These are phyloP conservation scores for Chelon auratus DNA, from an alignment of 2,797 vertebrate genomes.

Conservation along the genomic window DNA sequence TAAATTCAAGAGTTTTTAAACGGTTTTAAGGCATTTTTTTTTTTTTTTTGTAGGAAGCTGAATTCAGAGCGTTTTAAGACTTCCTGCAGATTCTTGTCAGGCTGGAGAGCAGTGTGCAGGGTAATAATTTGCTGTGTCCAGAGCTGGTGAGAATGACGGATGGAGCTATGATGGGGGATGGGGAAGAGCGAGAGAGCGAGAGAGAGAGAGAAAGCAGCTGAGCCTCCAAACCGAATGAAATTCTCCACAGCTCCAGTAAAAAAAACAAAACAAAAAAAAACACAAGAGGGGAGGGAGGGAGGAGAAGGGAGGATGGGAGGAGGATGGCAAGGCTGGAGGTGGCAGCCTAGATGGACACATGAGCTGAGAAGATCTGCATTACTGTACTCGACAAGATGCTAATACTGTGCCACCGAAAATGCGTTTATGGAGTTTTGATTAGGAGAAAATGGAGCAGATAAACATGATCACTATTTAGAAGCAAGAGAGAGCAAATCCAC, in stretches of 20 bases:
- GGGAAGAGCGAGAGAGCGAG: constrained; percentile 34
- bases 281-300: constrained; percentile 35
- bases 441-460: neutral
- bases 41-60: neutral
- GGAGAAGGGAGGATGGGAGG: neutral
- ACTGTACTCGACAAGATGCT: neutral
- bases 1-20: constrained; percentile 6
- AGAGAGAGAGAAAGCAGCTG: constrained; percentile 62
- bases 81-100: constrained; percentile 56
- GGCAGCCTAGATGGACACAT: constrained; percentile 35
- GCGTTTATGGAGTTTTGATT: neutral
- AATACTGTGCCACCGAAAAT: neutral
- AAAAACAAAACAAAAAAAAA: constrained; percentile 62
- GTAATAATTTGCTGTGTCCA: constrained; percentile 72
- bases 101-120: constrained; percentile 41
- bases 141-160: constrained; percentile 63
- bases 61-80: constrained; percentile 3
- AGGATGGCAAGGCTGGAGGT: constrained; percentile 6
- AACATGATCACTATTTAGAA: neutral
- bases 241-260: constrained; percentile 76
- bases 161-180: constrained; percentile 68
- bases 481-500: neutral
- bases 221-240: constrained; percentile 84
- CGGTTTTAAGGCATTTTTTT: neutral
- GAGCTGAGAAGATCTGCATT: constrained; percentile 25